phyloP scores from a whole-genome alignment of 37 sponge, comb jelly and placozoan species.

The Aplysina aerophoba region DNA sequence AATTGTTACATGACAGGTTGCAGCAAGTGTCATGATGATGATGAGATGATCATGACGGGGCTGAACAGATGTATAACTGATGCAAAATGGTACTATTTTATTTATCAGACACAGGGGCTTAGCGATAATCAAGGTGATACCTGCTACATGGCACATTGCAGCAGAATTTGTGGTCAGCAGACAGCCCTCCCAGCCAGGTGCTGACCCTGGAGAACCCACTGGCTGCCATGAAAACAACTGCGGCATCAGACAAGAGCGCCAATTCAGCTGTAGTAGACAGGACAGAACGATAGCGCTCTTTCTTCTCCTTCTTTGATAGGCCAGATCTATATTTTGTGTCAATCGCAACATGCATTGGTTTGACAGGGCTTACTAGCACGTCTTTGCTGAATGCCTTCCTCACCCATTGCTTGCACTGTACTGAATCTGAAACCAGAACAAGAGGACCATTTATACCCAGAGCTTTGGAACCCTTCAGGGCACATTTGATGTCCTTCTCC shows the following conservation, averaged over 20 bases:
- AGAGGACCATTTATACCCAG: neutral
- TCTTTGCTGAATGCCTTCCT: neutral
- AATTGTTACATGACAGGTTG: too few species aligned
- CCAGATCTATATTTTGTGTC: neutral
- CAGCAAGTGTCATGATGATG: too few species aligned
- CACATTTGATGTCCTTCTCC: neutral
- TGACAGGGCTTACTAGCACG: neutral
- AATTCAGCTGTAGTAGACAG: neutral
- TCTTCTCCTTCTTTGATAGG: neutral
- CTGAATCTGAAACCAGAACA: neutral
- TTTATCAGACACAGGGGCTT: too few species aligned
- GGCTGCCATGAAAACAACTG: neutral
- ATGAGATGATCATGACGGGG: too few species aligned
- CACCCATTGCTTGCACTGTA: constrained; percentile 8
- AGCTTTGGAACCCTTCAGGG: neutral
- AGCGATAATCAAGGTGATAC: too few species aligned
- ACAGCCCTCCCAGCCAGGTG: constrained; percentile 2
- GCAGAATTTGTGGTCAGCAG: neutral
- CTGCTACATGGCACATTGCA: too few species aligned
- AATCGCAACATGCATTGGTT: neutral
- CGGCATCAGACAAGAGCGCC: constrained; percentile 10
- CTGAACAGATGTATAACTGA: too few species aligned
- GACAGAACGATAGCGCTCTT: neutral
- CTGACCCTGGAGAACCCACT: constrained; percentile 1
- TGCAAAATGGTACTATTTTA: too few species aligned